Base-by-base conservation (phyloP, 2,797 vertebrate species). In the Malacoctenus gilli region DNA sequence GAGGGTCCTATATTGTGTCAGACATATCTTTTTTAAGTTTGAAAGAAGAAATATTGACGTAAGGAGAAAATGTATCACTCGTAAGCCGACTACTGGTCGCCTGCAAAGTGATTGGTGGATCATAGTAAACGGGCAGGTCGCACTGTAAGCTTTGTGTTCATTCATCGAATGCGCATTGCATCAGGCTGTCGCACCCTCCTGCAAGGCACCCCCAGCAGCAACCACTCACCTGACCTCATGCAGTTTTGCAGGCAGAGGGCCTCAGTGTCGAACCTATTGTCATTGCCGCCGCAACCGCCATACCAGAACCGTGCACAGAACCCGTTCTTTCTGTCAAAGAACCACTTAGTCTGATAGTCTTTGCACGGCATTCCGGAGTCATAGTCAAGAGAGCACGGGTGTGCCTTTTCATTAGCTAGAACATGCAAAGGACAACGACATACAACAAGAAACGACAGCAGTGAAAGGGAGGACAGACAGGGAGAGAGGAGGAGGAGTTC, bases 321-420 rank as follows among this genome's bases (percentile, higher is more conserved):
- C 87, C 92, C 86, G 82, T 82, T 83, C 89, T 90, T 91, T 92
- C 75, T 91, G 90, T 94, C 92, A 95, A 92, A 95, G 92, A 92
- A 94, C 93, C 92, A 94, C 80, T 92, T 93, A 94, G 88, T 87
- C 87, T 93, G 86, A 94, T 91, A 92, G 75, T 93, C 93, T 93
- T 93, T 92, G 90, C 93, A 93, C 48, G 89, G 89, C 59, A 85
- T 85, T 91, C 93, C 94, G 79, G 86, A 82, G 79, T 94, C 92
- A 94, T 87, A 92, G 84, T 93, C 92, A 93, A 92, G 90, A 64
- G 91, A 91, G 87, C 93, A 95, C 85, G 91, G 88, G 85, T 92
- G 93, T 91, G 92, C 88, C 86, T 87, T 83, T 68, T 87, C 84
- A 88, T 85, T 91, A 59, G 78, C 91, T 92, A 88, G 80, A 87